Percentiles rank a stretch among this genome's conserved stretches.
phyloP scores from a whole-genome alignment of 23 tunicate genomes.

The Styela clava region DNA sequence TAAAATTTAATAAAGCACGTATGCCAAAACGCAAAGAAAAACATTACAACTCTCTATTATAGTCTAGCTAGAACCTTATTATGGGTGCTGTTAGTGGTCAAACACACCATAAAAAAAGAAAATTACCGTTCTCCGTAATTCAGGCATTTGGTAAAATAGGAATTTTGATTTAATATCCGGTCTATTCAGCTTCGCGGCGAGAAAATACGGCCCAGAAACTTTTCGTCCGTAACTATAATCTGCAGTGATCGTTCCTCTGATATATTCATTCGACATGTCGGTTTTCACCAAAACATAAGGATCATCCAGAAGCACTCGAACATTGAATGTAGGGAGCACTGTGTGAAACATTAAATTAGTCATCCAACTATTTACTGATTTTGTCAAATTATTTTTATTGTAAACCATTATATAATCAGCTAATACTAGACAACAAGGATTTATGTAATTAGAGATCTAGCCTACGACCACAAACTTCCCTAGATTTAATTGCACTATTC shows the following conservation, averaged over 20 bases:
- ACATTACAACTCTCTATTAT: too few species aligned
- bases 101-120: too few species aligned
- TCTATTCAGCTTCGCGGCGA: conserved; percentile 40
- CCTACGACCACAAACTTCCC: too few species aligned
- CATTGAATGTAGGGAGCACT: conserved; percentile 66
- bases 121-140: neutral
- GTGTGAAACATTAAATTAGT: neutral
- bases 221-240: conserved; percentile 42
- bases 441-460: too few species aligned
- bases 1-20: too few species aligned
- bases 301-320: conserved; percentile 26
- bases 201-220: conserved; percentile 40
- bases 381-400: neutral
- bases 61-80: too few species aligned
- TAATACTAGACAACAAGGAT: neutral
- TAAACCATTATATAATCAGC: neutral
- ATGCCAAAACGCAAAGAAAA: too few species aligned
- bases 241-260: conserved; percentile 39
- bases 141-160: conserved; percentile 5
- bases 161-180: neutral
- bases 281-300: conserved; percentile 32
- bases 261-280: conserved; percentile 30
- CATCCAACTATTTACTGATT: too few species aligned
- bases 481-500: too few species aligned
- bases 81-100: too few species aligned